Evolutionary conservation across 2,113 vertebrate species (phyloP), one percentile per base, ranked within the genome.

Genomic region (Anolis sagrei): DNA sequence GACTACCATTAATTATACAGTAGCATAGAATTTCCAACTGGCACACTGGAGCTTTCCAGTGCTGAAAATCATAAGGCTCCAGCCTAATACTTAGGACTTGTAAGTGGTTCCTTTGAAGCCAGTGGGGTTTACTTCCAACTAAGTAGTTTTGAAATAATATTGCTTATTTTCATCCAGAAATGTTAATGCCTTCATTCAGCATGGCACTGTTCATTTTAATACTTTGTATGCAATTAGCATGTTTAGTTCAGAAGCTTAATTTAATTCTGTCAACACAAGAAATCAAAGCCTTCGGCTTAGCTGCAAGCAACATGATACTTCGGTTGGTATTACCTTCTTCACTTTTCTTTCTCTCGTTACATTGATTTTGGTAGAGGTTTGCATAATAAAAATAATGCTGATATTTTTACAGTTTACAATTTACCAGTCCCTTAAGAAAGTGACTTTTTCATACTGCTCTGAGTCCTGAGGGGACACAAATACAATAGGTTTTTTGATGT

Each of bases 221-320:
- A 23, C 23, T 89, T 72, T 36, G 11, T 82, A 36, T 39, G 76
- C 18, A 5, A 0, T 0, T 23, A 2, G 51, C 1, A 64, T 88
- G 82, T 58, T 44, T 19, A 0, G 78, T 21, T 73, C 4, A 23
- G 70, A 25, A 86, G 81, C 68, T 79, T 4, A 86, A 86, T 77
- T 81, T 90, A 81, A 58, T 87, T 87, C 0, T 91, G 76, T 77
- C 86, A 74, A 49, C 58, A 76, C 7, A 70, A 76, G 64, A 13
- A 13, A 16, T 72, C 54, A 79, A 74, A 62, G 10, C 16, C 70
- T 92, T 92, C 58, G 10, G 7, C 18, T 90, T 78, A 84, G 4
- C 76, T 76, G 75, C 29, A 87, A 74, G 48, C 21, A 4, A 32
- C 44, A 76, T 39, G 48, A 34, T 68, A 87, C 8, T 79, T 85